phyloP scores from a whole-genome alignment of 2,888 invertebrate species.

The Mystacides longicornis region DNA sequence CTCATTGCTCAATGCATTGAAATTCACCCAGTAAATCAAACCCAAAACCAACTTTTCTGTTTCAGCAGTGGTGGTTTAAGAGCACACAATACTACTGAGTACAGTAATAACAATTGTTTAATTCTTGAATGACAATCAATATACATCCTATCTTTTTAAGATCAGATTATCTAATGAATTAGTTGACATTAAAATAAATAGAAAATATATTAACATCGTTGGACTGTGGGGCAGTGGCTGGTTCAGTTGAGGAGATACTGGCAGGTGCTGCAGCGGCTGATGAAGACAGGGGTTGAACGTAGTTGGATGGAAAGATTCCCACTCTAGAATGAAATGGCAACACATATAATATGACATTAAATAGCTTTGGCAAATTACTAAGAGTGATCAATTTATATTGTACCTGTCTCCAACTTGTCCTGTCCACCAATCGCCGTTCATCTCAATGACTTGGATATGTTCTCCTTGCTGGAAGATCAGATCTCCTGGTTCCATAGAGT shows the following conservation, averaged over 20 bases:
- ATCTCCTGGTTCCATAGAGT: constrained; percentile 84
- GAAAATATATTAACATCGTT: constrained; percentile 17
- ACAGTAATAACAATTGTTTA: too few relatives aligned
- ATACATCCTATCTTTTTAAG: too few relatives aligned
- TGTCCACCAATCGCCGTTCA: constrained; percentile 99
- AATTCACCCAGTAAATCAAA: too few relatives aligned
- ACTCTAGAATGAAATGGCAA: constrained; percentile 47
- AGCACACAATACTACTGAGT: too few relatives aligned
- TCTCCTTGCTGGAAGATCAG: constrained; percentile 83
- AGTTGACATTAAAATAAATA: too few relatives aligned
- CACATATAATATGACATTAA: background rate
- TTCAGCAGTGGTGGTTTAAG: too few relatives aligned
- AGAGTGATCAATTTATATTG: background rate
- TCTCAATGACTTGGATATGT: constrained; percentile 75
- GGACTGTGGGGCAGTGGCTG: background rate
- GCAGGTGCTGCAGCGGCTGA: constrained; percentile 25
- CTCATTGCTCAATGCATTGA: too few relatives aligned
- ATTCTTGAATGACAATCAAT: too few relatives aligned
- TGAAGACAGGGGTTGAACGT: constrained; percentile 66
- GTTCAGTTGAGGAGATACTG: constrained; percentile 28
- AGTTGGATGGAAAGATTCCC: constrained; percentile 97
- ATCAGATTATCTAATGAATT: too few relatives aligned
- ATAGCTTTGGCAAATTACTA: background rate
- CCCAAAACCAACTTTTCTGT: too few relatives aligned
- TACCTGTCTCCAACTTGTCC: constrained; percentile 68